These are phyloP conservation scores for Nephila pilipes DNA, from an alignment of 1,140 invertebrate species.

Conservation along the genomic window DNA sequence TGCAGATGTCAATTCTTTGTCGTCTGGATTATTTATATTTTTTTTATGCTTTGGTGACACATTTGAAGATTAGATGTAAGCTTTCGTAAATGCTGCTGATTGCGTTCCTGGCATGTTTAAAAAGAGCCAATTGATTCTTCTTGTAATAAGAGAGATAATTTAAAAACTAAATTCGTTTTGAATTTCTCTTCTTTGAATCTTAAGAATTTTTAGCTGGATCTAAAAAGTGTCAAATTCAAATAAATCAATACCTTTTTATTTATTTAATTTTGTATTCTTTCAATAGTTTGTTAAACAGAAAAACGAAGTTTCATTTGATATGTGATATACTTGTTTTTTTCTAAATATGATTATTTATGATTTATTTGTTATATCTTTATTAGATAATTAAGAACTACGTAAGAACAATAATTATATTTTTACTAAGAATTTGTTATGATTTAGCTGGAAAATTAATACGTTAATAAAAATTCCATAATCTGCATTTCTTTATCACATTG, in stretches of 20 bases:
- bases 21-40: neutral
- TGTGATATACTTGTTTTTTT: neutral
- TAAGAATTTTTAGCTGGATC: neutral
- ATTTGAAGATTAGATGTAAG: neutral
- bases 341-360: too few relatives aligned
- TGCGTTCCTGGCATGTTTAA: neutral
- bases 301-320: neutral
- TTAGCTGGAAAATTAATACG: too few relatives aligned
- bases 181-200: neutral
- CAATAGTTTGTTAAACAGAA: neutral
- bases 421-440: too few relatives aligned
- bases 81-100: neutral
- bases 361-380: too few relatives aligned
- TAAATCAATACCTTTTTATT: neutral
- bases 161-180: neutral
- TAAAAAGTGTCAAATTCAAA: neutral
- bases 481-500: too few relatives aligned
- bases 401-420: too few relatives aligned
- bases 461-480: too few relatives aligned
- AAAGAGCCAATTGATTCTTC: neutral
- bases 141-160: too few relatives aligned
- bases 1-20: slow-evolving; percentile 28
- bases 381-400: too few relatives aligned
- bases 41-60: neutral
- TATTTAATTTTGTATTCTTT: neutral